phyloP scores from a whole-genome alignment of 2,113 vertebrate species.

The Brienomyrus longianalis region DNA sequence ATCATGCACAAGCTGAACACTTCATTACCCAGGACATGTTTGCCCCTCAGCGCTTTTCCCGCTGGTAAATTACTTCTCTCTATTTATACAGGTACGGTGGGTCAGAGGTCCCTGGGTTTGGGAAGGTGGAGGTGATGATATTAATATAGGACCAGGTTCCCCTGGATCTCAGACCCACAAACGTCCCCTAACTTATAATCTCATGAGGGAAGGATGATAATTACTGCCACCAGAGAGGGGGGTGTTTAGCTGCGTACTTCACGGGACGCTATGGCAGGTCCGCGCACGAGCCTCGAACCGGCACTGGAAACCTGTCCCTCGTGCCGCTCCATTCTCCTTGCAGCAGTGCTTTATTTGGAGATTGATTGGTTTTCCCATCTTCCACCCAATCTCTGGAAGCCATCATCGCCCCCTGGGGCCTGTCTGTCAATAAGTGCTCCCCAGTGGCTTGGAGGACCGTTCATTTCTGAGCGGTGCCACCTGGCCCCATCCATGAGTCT shows the following conservation, averaged over 20 bases:
- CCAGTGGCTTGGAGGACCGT: neutral
- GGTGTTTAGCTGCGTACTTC: neutral
- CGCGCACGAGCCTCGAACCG: neutral
- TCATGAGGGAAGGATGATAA: constrained; percentile 34
- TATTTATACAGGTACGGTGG: constrained; percentile 78
- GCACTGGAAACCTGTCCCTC: neutral
- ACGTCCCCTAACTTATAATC: constrained; percentile 40
- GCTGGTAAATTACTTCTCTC: constrained; percentile 75
- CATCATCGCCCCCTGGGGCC: neutral
- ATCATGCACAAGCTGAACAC: constrained; percentile 87
- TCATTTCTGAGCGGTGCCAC: neutral
- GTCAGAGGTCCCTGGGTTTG: constrained; percentile 70
- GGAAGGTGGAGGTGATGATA: constrained; percentile 60
- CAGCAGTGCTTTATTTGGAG: neutral
- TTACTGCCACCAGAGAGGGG: neutral
- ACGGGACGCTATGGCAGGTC: neutral
- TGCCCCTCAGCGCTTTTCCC: constrained; percentile 76
- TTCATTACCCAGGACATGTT: constrained; percentile 90
- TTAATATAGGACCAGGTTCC: constrained; percentile 48
- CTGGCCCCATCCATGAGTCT: neutral
- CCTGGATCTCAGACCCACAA: constrained; percentile 29
- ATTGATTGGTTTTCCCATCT: neutral
- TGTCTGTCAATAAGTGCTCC: neutral
- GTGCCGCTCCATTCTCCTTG: neutral
- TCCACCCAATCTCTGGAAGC: neutral